phyloP scores from a whole-genome alignment of 1,140 invertebrate species.

The Drosophila sechellia region DNA sequence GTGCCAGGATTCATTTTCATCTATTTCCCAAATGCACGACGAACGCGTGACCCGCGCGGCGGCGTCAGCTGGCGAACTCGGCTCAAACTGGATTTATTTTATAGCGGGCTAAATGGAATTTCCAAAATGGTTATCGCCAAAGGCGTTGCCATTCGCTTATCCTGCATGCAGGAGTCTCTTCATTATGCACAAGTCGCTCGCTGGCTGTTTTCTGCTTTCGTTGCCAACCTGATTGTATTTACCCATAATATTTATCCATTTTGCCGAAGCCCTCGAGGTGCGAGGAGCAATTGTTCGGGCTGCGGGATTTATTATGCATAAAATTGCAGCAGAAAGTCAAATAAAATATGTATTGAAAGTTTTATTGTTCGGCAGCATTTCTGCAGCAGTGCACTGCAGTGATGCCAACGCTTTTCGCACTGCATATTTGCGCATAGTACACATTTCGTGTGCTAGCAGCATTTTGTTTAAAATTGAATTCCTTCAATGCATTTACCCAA shows the following conservation, averaged over 20 bases:
- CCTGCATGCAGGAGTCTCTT: constrained; percentile 2
- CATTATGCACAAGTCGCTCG: constrained; percentile 34
- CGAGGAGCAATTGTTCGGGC: constrained; percentile 1
- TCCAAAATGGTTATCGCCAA: constrained; percentile 18
- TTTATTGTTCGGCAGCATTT: constrained; percentile 59
- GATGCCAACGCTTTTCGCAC: too few species aligned
- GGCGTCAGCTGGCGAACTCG: background rate
- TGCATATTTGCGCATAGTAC: constrained; percentile 58
- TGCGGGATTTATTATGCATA: constrained; percentile 73
- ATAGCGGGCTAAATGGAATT: constrained; percentile 20
- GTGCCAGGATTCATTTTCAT: constrained; percentile 45
- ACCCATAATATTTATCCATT: constrained; percentile 14
- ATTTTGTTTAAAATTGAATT: constrained; percentile 69
- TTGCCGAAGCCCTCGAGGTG: constrained; percentile 8
- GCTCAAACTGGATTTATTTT: constrained; percentile 21
- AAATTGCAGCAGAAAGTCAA: constrained; percentile 70
- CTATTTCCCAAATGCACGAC: constrained; percentile 13
- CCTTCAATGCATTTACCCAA: constrained; percentile 73
- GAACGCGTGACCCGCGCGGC: background rate
- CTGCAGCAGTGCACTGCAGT: too few species aligned
- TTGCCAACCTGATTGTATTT: constrained; percentile 12
- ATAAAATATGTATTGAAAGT: constrained; percentile 81
- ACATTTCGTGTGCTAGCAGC: constrained; percentile 55
- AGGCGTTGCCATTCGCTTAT: background rate
- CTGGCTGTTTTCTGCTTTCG: constrained; percentile 12